These are phyloP conservation scores for Anguilla japonica DNA, from an alignment of 2,113 vertebrate genomes.

Conservation along the genomic window DNA sequence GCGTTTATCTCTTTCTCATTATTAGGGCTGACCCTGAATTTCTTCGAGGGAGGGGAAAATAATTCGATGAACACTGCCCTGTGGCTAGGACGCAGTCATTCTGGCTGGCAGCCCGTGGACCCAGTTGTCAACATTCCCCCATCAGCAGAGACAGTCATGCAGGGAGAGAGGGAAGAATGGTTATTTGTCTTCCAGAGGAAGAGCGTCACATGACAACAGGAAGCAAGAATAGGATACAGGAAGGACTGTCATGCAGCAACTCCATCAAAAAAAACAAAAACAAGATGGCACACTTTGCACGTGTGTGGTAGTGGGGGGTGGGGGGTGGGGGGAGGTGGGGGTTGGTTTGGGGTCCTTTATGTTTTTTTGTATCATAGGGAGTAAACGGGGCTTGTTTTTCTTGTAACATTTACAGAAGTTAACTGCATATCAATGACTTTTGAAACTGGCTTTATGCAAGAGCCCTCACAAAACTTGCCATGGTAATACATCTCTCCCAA, in stretches of 20 bases:
- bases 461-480: not conserved
- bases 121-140: not conserved
- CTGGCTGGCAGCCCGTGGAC: not conserved
- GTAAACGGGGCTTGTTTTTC: not conserved
- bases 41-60: not conserved
- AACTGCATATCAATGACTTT: not conserved
- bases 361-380: not conserved
- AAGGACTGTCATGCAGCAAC: not conserved
- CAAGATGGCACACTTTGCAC: not conserved
- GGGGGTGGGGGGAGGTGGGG: not conserved
- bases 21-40: not conserved
- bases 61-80: not conserved
- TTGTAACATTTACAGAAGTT: not conserved
- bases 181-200: not conserved
- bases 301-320: not conserved
- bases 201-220: conserved; percentile 6
- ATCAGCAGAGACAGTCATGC: not conserved
- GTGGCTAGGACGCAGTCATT: not conserved
- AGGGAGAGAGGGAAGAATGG: not conserved
- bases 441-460: not conserved
- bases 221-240: not conserved
- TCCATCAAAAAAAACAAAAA: not conserved
- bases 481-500: too few relatives aligned
- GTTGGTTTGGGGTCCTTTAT: not conserved
- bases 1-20: not conserved